Evolutionary conservation across 2,888 invertebrate genomes (phyloP), one percentile per base, ranked within the genome.

Genomic region (Parnassius smintheus): DNA sequence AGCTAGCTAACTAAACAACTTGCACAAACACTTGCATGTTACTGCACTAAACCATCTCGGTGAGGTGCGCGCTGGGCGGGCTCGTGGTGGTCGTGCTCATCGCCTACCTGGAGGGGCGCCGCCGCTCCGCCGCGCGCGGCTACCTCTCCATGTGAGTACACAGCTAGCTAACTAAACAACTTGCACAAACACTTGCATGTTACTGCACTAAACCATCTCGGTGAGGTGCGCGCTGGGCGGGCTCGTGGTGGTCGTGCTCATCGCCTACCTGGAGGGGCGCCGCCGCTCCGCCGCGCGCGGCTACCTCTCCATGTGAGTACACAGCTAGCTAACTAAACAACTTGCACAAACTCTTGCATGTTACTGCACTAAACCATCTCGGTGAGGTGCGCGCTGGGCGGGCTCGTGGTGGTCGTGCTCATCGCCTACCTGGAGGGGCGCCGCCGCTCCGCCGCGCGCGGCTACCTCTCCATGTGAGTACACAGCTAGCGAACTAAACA

Each of bases 301-400:
- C 46, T 98, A 98, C 86, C 94, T 96, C 86, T 97, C 97, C 87
- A 97, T 98, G 95, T 97, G 49, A 50, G 48, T 54, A 25, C 44
- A 41, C n/a, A 12, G 2, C 3, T n/a, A n/a, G n/a, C n/a, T n/a
- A n/a, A n/a, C n/a, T n/a, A n/a, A n/a, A 3, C 48, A 9, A 44
- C 44, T 1, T 11, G 2, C 44, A 44, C 44, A 44, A 25, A 25
- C 25, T 3, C 25, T 25, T 25, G 25, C 4, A 2, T 25, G 25
- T 25, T 4, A 25, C 25, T 25, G 25, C 25, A 25, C 25, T 25
- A 25, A 3, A 25, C 99, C 35, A 98, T 99, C 80, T 98, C 97
- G n/a, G 99, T 99, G 67, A 99, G 99, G n/a, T 97, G 97, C 82
- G 97, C 97, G 58, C 93, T 99, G 64, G 97, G 96, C 67, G 96